phyloP scores from a whole-genome alignment of 2,797 vertebrate species.

The Argya squamiceps region DNA sequence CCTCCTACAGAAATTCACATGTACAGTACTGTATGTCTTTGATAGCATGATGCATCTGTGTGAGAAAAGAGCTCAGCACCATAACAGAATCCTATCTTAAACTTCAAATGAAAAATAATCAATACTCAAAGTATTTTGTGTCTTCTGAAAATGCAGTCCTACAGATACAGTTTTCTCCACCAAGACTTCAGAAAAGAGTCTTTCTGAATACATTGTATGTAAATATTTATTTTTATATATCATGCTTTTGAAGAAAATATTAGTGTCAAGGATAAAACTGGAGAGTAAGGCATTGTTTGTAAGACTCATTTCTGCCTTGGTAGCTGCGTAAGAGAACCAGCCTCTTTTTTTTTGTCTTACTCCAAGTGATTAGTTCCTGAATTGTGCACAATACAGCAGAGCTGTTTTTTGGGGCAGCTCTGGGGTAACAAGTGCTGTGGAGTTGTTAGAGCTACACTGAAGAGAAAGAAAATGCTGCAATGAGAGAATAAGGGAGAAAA shows the following conservation, averaged over 20 bases:
- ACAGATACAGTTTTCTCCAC: background rate
- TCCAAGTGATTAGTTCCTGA: background rate
- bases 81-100: background rate
- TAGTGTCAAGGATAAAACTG: background rate
- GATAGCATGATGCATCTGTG: background rate
- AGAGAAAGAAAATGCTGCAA: background rate
- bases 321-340: background rate
- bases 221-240: background rate
- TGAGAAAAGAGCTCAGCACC: background rate
- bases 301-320: background rate
- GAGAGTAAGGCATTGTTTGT: background rate
- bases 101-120: background rate
- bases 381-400: background rate
- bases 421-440: background rate
- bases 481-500: background rate
- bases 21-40: background rate
- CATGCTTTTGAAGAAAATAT: background rate
- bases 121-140: background rate
- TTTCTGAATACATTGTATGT: background rate
- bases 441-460: background rate
- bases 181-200: background rate
- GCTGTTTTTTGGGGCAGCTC: background rate
- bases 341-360: background rate
- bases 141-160: background rate
- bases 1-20: background rate